phyloP scores from a whole-genome alignment of 2,888 invertebrate genomes.

The Drosophila sordidapex region DNA sequence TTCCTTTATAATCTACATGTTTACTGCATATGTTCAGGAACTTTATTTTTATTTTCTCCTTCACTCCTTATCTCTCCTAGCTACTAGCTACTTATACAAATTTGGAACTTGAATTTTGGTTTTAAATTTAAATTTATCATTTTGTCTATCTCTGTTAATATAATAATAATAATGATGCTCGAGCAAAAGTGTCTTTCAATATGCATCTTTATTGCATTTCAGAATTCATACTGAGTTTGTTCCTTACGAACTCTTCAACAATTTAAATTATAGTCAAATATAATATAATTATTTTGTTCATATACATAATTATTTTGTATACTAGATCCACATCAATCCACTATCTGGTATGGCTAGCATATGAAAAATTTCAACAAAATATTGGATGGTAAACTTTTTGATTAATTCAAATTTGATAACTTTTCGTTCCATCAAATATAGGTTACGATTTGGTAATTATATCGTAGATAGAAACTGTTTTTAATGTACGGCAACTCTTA shows the following conservation, averaged over 20 bases:
- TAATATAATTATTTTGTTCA: background rate
- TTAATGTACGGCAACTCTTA: background rate
- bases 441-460: background rate
- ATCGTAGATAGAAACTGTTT: conserved; percentile 6
- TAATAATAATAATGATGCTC: background rate
- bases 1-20: background rate
- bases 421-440: background rate
- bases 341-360: no score
- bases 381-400: no score
- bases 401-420: background rate
- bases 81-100: background rate
- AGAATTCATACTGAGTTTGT: background rate
- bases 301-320: background rate
- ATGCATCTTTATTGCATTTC: background rate
- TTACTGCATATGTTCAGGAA: background rate
- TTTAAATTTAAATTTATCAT: background rate
- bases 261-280: no score
- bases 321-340: no score
- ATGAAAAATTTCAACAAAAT: no score
- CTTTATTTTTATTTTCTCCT: background rate
- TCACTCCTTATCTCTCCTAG: background rate
- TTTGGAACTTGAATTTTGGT: background rate
- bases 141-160: background rate
- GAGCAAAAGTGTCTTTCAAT: background rate
- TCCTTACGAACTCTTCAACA: background rate